These are phyloP conservation scores for Mercenaria mercenaria DNA, from an alignment of 1,140 invertebrate genomes.

Conservation along the genomic window DNA sequence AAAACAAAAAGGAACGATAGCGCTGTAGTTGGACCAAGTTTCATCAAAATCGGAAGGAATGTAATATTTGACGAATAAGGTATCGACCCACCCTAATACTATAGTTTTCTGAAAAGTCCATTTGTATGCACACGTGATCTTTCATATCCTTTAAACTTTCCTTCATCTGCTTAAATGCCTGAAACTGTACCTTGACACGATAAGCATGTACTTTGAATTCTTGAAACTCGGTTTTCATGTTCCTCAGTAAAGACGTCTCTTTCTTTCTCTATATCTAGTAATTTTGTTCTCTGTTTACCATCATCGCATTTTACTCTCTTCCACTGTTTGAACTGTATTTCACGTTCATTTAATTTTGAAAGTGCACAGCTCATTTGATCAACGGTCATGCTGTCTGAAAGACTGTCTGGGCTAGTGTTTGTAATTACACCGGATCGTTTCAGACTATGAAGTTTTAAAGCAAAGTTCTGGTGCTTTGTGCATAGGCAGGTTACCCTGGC, in stretches of 20 bases:
- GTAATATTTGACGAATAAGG: too few species aligned
- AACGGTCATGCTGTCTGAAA: not conserved
- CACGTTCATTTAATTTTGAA: not conserved
- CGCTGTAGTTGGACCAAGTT: too few species aligned
- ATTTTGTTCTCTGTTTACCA: conserved; percentile 42
- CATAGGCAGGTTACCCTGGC: conserved; percentile 55
- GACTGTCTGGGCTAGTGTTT: conserved; percentile 41
- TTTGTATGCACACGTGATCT: conserved; percentile 43
- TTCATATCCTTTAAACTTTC: conserved; percentile 54
- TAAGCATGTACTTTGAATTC: conserved; percentile 49
- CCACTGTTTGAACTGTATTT: conserved; percentile 47
- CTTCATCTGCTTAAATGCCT: conserved; percentile 54
- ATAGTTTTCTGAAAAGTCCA: conserved; percentile 72
- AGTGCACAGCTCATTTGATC: not conserved
- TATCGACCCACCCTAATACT: conserved; percentile 33
- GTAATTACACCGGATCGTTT: not conserved
- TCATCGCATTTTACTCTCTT: conserved; percentile 53
- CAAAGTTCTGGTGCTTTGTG: conserved; percentile 60
- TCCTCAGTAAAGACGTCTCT: conserved; percentile 22
- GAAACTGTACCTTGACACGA: conserved; percentile 50
- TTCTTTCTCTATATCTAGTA: conserved; percentile 2
- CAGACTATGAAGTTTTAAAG: conserved; percentile 17
- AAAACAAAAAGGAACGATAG: too few species aligned
- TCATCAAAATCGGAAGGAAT: too few species aligned
- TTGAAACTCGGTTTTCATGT: not conserved